Evolutionary conservation across 2,113 vertebrate genomes (phyloP).

Genomic region (Platysternon megacephalum): DNA sequence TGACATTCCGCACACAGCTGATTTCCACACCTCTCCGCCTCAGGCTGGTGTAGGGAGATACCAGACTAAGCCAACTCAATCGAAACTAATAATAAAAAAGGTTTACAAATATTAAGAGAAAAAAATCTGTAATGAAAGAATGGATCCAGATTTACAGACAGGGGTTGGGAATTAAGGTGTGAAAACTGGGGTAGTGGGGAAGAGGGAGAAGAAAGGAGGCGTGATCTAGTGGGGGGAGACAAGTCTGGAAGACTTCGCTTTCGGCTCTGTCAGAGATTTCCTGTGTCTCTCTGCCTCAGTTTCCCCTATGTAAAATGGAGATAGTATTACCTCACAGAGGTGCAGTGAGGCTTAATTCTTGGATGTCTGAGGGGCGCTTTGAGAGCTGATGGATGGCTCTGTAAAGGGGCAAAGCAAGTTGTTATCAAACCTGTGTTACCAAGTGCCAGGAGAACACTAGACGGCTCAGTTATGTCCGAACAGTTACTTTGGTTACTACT

Average conservation of each 20-base stretch:
- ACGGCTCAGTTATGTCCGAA: too few species aligned
- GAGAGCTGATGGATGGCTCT: too few species aligned
- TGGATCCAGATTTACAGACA: too few species aligned
- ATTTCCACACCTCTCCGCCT: background rate
- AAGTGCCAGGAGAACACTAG: too few species aligned
- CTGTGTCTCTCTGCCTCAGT: background rate
- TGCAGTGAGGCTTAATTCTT: background rate
- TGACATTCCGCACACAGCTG: accelerated
- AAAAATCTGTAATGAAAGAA: background rate
- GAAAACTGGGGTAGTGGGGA: background rate
- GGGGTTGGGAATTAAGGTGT: background rate
- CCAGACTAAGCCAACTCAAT: background rate
- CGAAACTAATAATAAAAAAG: background rate
- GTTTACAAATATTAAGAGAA: background rate
- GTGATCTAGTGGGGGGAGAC: background rate
- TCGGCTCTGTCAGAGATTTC: background rate
- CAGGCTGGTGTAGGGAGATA: background rate
- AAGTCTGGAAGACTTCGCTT: background rate
- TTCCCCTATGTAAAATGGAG: background rate
- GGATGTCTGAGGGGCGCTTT: too few species aligned
- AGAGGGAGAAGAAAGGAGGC: background rate
- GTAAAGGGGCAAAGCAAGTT: too few species aligned
- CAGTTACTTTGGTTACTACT: too few species aligned
- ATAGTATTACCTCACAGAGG: background rate
- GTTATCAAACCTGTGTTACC: too few species aligned